Percentiles rank a stretch among this genome's conserved stretches.
Conservation (phyloP, 2,797 vertebrate genomes). For the Xyrichtys novacula region DNA sequence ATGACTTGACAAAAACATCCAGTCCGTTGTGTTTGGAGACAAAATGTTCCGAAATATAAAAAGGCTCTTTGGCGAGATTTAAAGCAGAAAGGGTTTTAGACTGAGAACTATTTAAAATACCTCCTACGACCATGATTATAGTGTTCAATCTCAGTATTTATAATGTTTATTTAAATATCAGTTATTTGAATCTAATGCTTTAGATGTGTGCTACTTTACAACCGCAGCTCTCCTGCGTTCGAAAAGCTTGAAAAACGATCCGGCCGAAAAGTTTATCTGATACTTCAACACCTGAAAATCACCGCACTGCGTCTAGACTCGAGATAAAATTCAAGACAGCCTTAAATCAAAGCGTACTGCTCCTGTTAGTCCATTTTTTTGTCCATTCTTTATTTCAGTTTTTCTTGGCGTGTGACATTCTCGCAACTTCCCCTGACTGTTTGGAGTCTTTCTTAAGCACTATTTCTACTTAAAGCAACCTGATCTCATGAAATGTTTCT, state of each 20-base stretch:
- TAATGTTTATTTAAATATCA: not conserved
- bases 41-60: not conserved
- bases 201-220: not conserved
- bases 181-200: not conserved
- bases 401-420: slow-evolving; percentile 42
- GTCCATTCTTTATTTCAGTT: slow-evolving; percentile 55
- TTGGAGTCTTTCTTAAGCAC: slow-evolving; percentile 32
- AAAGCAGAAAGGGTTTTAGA: not conserved
- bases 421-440: slow-evolving; percentile 46
- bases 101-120: not conserved
- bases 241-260: slow-evolving; percentile 25
- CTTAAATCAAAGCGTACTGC: slow-evolving; percentile 44
- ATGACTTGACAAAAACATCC: not conserved
- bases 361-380: slow-evolving; percentile 42
- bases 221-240: slow-evolving; percentile 15
- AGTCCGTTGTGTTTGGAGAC: not conserved
- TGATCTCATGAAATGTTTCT: slow-evolving; percentile 59
- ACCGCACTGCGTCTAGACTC: slow-evolving; percentile 20
- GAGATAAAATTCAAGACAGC: slow-evolving; percentile 32
- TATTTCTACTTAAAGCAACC: slow-evolving; percentile 56
- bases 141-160: not conserved
- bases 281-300: slow-evolving; percentile 29
- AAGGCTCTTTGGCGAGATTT: not conserved
- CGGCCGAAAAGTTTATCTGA: slow-evolving; percentile 32
- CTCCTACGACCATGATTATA: not conserved